Evolutionary conservation across 2,113 vertebrate genomes (phyloP).

Genomic region (Xiphophorus hellerii): DNA sequence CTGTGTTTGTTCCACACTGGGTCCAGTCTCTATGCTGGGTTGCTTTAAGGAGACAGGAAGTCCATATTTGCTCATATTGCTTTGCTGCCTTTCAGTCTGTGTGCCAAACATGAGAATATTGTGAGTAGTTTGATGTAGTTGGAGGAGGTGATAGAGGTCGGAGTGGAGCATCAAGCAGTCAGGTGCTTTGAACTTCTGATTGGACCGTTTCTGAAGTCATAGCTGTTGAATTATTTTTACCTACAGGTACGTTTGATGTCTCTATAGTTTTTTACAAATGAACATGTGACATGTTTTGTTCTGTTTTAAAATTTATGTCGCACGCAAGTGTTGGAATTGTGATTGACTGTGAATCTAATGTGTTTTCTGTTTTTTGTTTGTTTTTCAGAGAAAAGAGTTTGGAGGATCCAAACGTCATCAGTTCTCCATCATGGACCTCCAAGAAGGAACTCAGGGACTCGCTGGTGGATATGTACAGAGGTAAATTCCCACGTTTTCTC

Average conservation of each 20-base stretch:
- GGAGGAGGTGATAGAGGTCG: background rate
- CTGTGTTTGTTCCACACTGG: background rate
- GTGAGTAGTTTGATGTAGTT: background rate
- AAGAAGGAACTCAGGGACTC: slow-evolving; percentile 69
- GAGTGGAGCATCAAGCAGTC: background rate
- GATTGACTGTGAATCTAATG: background rate
- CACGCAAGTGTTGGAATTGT: background rate
- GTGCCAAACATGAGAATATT: background rate
- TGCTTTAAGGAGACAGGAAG: background rate
- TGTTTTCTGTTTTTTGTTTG: background rate
- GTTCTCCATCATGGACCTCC: slow-evolving; percentile 30
- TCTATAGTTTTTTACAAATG: too few species aligned
- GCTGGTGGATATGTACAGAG: slow-evolving; percentile 72
- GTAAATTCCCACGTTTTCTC: slow-evolving; percentile 22
- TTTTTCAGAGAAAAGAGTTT: slow-evolving; percentile 62
- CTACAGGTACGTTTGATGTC: background rate
- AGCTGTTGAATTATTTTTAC: background rate
- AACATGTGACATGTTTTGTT: too few species aligned
- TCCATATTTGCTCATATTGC: background rate
- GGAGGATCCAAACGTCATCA: slow-evolving; percentile 42
- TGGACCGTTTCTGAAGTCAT: background rate
- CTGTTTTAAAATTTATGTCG: background rate
- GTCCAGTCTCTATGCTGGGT: background rate
- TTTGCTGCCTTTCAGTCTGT: background rate
- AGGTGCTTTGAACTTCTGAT: background rate